Percentiles rank a stretch among this genome's conserved stretches.
Conservation (phyloP, 2,797 vertebrate species). For the Glyptemys insculpta region DNA sequence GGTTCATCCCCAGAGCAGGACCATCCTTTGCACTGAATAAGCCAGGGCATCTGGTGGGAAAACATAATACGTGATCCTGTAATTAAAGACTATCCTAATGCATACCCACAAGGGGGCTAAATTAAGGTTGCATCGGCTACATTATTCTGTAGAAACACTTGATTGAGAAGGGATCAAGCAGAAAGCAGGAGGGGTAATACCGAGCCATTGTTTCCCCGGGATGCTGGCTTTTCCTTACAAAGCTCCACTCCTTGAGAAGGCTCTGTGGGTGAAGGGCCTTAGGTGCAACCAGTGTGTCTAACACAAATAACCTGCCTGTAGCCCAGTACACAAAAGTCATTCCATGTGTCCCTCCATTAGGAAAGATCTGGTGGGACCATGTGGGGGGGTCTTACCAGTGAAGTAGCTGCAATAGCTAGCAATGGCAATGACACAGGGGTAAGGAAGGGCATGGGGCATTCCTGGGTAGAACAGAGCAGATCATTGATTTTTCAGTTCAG, state of each 20-base stretch:
- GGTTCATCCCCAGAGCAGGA: background rate
- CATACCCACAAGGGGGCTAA: accelerated
- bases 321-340: background rate
- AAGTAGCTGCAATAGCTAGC: background rate
- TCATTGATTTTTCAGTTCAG: background rate
- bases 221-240: background rate
- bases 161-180: background rate
- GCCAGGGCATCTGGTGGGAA: background rate
- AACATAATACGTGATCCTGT: accelerated
- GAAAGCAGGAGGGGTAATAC: background rate
- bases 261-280: background rate
- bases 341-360: background rate
- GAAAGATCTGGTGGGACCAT: background rate
- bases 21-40: background rate
- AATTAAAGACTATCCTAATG: accelerated
- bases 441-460: too few species aligned
- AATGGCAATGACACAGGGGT: background rate
- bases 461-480: too few species aligned
- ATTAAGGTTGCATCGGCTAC: background rate
- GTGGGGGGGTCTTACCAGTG: too few species aligned
- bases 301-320: background rate
- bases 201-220: background rate
- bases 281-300: background rate
- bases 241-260: background rate
- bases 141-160: background rate